phyloP scores from a whole-genome alignment of 2,113 vertebrate genomes.

The Andinoacara biseriatus region DNA sequence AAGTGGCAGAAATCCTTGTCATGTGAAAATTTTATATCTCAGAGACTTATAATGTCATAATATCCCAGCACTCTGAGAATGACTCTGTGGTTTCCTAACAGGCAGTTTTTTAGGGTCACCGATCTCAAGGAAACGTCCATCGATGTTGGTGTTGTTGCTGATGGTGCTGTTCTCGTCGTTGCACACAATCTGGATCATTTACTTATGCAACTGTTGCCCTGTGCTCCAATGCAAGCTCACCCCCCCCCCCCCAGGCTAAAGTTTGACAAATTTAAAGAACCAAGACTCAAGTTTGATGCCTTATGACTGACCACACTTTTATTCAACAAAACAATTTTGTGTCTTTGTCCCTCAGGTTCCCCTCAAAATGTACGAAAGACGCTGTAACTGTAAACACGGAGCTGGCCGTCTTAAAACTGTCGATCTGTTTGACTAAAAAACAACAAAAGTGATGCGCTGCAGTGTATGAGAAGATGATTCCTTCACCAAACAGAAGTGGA shows the following conservation, averaged over 20 bases:
- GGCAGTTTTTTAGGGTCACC: conserved; percentile 25
- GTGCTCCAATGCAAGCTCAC: conserved; percentile 12
- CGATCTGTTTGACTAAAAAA: neutral
- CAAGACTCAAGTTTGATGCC: conserved; percentile 7
- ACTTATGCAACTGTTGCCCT: conserved; percentile 77
- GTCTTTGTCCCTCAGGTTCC: conserved; percentile 5
- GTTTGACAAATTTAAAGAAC: neutral
- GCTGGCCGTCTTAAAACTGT: neutral
- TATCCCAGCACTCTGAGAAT: conserved; percentile 48
- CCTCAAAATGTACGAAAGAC: neutral
- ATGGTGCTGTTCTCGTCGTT: conserved; percentile 65
- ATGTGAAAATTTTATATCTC: conserved; percentile 70
- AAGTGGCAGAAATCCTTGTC: conserved; percentile 60
- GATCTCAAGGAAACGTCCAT: conserved; percentile 60
- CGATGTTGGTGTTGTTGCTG: conserved; percentile 64
- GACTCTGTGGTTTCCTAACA: conserved; percentile 17
- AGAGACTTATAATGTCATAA: conserved; percentile 52
- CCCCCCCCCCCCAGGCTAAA: neutral
- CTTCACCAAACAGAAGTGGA: neutral
- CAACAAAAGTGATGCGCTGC: neutral
- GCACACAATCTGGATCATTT: conserved; percentile 65
- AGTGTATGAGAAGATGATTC: neutral
- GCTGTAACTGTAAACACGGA: neutral
- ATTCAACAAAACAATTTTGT: neutral
- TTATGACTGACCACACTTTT: neutral